These are phyloP conservation scores for Candidula unifasciata DNA, from an alignment of 2,888 invertebrate genomes.

Conservation along the genomic window DNA sequence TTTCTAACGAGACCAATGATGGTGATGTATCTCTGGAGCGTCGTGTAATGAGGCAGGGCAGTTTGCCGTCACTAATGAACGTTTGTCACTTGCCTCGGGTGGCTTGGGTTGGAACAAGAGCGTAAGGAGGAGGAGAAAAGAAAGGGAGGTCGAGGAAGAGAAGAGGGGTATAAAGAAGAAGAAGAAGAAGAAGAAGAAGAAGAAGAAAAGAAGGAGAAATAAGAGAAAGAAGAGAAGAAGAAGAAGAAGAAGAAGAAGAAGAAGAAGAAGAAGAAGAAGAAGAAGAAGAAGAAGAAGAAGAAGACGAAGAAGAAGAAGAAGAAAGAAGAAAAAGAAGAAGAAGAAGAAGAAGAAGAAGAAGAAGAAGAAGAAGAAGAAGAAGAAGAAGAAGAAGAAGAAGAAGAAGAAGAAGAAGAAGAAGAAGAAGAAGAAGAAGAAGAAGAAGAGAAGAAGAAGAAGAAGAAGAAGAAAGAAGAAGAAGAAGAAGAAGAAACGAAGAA, in stretches of 20 bases:
- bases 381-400: too few species aligned
- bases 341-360: too few species aligned
- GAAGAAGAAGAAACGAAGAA: too few species aligned
- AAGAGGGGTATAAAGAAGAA: background rate
- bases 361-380: too few species aligned
- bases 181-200: background rate
- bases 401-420: too few species aligned
- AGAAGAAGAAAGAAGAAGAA: too few species aligned
- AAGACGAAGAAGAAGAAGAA: too few species aligned
- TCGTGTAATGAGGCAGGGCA: background rate
- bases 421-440: too few species aligned
- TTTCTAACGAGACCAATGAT: slow-evolving; percentile 3
- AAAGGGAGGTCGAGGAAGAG: background rate
- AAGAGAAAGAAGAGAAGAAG: background rate
- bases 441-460: too few species aligned
- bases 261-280: background rate
- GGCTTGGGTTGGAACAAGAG: background rate
- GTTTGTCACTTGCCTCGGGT: background rate
- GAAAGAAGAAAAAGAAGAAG: too few species aligned
- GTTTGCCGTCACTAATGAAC: background rate
- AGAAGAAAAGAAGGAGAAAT: too few species aligned
- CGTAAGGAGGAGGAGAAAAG: background rate
- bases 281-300: background rate
- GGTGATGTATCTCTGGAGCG: background rate
- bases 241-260: background rate